phyloP scores from a whole-genome alignment of 2,113 vertebrate genomes.

The Fulica atra region DNA sequence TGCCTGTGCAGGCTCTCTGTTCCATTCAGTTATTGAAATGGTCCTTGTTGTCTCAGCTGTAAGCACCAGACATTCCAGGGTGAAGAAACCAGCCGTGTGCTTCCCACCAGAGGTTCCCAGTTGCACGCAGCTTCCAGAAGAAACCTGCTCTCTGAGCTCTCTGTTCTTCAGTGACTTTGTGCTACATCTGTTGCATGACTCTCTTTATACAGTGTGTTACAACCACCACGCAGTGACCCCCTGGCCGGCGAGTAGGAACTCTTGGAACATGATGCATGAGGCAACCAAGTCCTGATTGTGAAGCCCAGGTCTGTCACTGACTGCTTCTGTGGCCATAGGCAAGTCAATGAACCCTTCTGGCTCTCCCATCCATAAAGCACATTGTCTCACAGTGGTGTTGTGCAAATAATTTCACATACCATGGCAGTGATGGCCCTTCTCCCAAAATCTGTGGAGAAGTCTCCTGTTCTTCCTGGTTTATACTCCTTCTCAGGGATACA shows the following conservation, averaged over 20 bases:
- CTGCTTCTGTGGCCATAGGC: neutral
- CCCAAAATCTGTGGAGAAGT: neutral
- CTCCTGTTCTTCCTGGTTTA: conserved; percentile 46
- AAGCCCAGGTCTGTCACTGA: conserved; percentile 25
- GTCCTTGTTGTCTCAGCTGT: conserved; percentile 67
- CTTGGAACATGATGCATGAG: conserved; percentile 25
- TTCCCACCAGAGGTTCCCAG: conserved; percentile 54
- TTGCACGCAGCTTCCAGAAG: conserved; percentile 53
- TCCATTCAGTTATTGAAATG: conserved; percentile 59
- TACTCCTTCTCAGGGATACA: conserved; percentile 68
- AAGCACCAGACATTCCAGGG: conserved; percentile 69
- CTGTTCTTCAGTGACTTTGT: conserved; percentile 58
- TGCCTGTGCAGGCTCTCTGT: conserved; percentile 58
- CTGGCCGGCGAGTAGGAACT: conserved; percentile 17
- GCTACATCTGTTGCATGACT: conserved; percentile 66
- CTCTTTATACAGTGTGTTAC: conserved; percentile 23
- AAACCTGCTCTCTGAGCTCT: conserved; percentile 57
- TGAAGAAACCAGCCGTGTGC: conserved; percentile 51
- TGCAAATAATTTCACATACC: neutral
- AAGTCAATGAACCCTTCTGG: neutral
- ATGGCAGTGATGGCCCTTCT: conserved; percentile 13
- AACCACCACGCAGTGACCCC: conserved; percentile 16
- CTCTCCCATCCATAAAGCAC: neutral
- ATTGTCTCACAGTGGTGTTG: neutral
- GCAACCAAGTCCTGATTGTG: conserved; percentile 29